Evolutionary conservation across 2,888 invertebrate genomes (phyloP).

Genomic region (Balanococcus diminutus): DNA sequence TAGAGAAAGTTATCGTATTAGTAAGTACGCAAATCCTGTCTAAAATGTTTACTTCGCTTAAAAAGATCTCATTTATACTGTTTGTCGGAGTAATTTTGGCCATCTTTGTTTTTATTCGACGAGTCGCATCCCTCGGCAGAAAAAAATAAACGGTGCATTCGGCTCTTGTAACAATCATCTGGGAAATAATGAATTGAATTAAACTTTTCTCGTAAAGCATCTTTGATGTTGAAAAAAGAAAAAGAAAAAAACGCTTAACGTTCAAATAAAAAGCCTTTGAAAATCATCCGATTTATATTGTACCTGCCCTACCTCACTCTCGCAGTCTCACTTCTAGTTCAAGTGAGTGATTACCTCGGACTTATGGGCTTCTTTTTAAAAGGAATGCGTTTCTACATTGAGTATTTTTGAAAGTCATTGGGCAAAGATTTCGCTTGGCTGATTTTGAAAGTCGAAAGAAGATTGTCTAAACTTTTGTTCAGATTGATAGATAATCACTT

Average conservation of each 20-base stretch:
- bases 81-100: background rate
- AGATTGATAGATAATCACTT: too few relatives aligned
- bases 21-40: conserved; percentile 12
- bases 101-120: background rate
- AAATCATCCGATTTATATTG: background rate
- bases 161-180: background rate
- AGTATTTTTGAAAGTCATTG: too few relatives aligned
- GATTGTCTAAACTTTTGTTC: too few relatives aligned
- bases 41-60: conserved; percentile 19
- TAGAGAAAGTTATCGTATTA: background rate
- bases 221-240: background rate
- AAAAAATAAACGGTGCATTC: background rate
- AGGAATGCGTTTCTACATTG: too few relatives aligned
- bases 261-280: background rate
- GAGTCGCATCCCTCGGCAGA: background rate
- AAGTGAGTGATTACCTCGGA: too few relatives aligned
- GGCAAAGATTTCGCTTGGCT: too few relatives aligned
- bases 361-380: too few relatives aligned
- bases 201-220: background rate
- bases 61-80: background rate
- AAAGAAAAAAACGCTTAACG: too few relatives aligned
- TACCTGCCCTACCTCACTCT: too few relatives aligned
- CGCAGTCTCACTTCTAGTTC: too few relatives aligned
- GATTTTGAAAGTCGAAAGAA: too few relatives aligned
- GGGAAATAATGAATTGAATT: background rate